phyloP scores from a whole-genome alignment of 2,888 invertebrate genomes.

The Kryphioiulus occultus region DNA sequence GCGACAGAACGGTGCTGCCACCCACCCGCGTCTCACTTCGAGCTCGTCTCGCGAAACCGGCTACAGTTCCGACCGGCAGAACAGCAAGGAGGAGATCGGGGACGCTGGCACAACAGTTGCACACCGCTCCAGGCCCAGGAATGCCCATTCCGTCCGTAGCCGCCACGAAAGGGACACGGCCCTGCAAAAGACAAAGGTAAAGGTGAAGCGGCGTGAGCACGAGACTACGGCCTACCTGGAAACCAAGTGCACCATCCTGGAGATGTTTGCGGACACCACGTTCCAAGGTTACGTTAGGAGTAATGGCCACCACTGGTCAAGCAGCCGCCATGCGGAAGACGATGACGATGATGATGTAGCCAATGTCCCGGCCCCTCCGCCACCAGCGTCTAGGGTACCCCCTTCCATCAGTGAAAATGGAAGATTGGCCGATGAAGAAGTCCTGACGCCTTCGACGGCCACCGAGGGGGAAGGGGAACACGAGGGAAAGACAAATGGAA shows the following conservation, averaged over 20 bases:
- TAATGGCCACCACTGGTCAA: background rate
- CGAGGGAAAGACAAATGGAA: background rate
- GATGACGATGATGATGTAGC: conserved; percentile 48
- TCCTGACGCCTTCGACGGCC: background rate
- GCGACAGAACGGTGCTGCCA: background rate
- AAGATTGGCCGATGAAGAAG: background rate
- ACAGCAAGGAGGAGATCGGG: conserved; percentile 47
- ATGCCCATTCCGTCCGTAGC: background rate
- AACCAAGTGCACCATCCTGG: conserved; percentile 57
- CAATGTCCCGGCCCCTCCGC: conserved; percentile 49
- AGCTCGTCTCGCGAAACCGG: conserved; percentile 46
- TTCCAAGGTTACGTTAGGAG: conserved; percentile 46
- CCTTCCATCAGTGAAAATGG: background rate
- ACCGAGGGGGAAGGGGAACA: conserved; percentile 10
- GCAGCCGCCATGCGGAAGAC: conserved; percentile 41
- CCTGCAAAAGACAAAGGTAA: background rate
- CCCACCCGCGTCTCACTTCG: conserved; percentile 31
- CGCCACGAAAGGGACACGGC: conserved; percentile 11
- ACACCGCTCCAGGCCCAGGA: conserved; percentile 26
- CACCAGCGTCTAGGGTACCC: conserved; percentile 3
- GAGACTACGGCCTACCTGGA: conserved; percentile 55
- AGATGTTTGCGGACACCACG: conserved; percentile 56
- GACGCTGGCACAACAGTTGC: background rate
- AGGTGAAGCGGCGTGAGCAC: conserved; percentile 2
- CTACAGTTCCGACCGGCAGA: conserved; percentile 48